These are phyloP conservation scores for Apodemus agrarius DNA, from an alignment of 2,797 vertebrate genomes.

Conservation along the genomic window DNA sequence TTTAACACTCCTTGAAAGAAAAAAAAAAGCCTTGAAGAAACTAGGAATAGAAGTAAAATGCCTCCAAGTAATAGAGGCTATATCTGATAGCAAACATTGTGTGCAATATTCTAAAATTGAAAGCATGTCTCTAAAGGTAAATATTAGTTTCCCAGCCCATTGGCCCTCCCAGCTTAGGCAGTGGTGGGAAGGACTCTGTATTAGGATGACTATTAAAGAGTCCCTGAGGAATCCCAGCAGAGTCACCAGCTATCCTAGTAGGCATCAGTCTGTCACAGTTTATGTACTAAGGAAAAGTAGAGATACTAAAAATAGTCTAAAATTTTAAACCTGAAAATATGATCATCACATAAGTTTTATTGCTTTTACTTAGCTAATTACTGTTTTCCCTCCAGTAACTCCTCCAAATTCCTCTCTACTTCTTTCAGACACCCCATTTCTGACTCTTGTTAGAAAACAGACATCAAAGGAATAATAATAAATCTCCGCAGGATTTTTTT, in stretches of 20 bases:
- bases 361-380: background rate
- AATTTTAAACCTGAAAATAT: background rate
- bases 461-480: too few species aligned
- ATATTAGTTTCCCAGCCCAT: background rate
- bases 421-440: too few species aligned
- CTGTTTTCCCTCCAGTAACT: too few species aligned
- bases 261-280: background rate
- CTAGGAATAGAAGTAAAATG: background rate
- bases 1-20: background rate
- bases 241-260: background rate
- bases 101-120: background rate
- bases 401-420: too few species aligned
- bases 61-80: background rate
- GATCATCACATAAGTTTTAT: background rate
- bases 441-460: too few species aligned
- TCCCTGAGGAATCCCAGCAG: background rate
- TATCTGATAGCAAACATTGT: background rate
- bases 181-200: background rate
- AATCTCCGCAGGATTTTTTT: background rate
- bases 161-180: too few species aligned
- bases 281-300: background rate
- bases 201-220: background rate
- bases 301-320: background rate
- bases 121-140: background rate
- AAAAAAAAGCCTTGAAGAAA: background rate